Conservation (phyloP, 2,113 vertebrate species). For the Nycticebus coucang region DNA sequence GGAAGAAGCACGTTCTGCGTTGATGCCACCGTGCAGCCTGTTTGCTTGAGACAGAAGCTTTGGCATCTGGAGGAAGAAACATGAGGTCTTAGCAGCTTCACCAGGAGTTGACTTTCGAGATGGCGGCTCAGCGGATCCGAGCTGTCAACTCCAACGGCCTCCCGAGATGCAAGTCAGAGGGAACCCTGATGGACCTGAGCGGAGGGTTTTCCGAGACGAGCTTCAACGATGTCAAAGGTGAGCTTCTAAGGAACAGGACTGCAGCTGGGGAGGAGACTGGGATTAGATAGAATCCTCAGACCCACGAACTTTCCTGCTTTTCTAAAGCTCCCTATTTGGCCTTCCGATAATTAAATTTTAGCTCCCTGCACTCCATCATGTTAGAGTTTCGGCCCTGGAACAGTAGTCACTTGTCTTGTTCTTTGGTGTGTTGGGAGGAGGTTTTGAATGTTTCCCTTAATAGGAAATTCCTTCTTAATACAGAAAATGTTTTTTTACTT, state of each 20-base stretch:
- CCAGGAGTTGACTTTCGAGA: slow-evolving; percentile 52
- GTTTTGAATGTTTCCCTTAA: neutral
- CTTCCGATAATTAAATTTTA: accelerated
- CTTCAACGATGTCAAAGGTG: slow-evolving; percentile 95
- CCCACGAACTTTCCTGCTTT: accelerated
- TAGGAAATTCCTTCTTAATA: neutral
- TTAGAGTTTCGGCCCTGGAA: accelerated
- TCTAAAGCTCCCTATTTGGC: accelerated
- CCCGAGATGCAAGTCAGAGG: slow-evolving; percentile 96
- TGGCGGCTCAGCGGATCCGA: slow-evolving; percentile 97
- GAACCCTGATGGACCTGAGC: slow-evolving; percentile 93
- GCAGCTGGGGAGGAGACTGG: accelerated
- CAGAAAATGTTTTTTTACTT: neutral
- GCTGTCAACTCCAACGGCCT: slow-evolving; percentile 90
- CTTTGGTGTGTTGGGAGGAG: neutral
- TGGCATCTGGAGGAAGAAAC: accelerated
- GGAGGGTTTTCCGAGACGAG: slow-evolving; percentile 89
- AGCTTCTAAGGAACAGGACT: neutral
- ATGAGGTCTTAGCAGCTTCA: slow-evolving; percentile 70
- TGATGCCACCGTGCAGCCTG: accelerated
- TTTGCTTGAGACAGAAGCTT: neutral
- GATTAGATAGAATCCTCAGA: accelerated
- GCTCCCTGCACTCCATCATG: accelerated
- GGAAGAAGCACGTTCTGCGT: neutral
- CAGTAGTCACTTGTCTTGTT: accelerated